phyloP scores from a whole-genome alignment of 2,888 invertebrate species.

The Unio pictorum region DNA sequence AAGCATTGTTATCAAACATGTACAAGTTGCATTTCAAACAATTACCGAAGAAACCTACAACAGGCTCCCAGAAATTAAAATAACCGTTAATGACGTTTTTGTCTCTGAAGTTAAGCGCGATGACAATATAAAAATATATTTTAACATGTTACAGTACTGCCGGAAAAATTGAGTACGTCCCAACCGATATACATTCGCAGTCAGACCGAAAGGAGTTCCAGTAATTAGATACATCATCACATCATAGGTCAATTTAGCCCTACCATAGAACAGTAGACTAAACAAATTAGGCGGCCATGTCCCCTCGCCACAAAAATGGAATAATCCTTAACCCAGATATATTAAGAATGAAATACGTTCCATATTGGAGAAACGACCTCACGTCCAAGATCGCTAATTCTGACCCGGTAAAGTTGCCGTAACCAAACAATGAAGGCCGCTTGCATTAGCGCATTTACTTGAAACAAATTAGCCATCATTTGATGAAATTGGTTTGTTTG shows the following conservation, averaged over 20 bases:
- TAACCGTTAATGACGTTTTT: slow-evolving; percentile 22
- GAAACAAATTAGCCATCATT: no score
- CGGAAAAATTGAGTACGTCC: slow-evolving; percentile 10
- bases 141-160: slow-evolving; percentile 10
- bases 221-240: slow-evolving; percentile 19
- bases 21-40: slow-evolving; percentile 27
- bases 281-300: no score
- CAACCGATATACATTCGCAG: slow-evolving; percentile 12
- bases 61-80: slow-evolving; percentile 16
- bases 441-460: no score
- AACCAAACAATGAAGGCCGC: no score
- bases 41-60: slow-evolving; percentile 24
- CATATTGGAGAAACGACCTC: no score
- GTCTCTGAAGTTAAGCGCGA: slow-evolving; percentile 9
- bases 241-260: slow-evolving; percentile 11
- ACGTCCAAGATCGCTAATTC: no score
- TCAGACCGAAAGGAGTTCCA: slow-evolving; percentile 5
- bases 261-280: slow-evolving; percentile 4
- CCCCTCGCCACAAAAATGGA: no score
- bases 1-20: neutral
- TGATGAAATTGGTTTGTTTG: no score
- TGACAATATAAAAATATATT: slow-evolving; percentile 25
- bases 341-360: no score
- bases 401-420: no score
- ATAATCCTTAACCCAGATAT: no score